Evolutionary conservation across 2,888 invertebrate genomes (phyloP), one percentile per base, ranked within the genome.

Genomic region (Quadroppia sp.): DNA sequence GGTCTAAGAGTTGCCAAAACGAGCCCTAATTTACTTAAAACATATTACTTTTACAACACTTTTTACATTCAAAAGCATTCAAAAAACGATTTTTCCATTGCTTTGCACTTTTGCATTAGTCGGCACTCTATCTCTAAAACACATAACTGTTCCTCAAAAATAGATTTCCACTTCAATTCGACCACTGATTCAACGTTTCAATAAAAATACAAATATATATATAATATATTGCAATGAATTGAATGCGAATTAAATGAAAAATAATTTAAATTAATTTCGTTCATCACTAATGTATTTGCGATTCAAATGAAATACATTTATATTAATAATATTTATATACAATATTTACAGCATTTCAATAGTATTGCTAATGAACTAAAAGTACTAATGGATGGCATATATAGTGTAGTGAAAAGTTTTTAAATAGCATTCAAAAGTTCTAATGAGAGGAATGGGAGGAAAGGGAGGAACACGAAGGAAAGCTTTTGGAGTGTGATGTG

Each of bases 281-380:
- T n/a, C n/a, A n/a, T 59, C 17, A 69, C 23, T 28, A 69, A 69
- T 69, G 69, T 25, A 45, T 42, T 40, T 23, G 1, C 23, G 11
- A 67, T 67, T 20, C 36, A 42, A n/a, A n/a, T n/a, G n/a, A n/a
- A n/a, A n/a, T n/a, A n/a, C n/a, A n/a, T n/a, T n/a, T n/a, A n/a
- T n/a, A n/a, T n/a, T n/a, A n/a, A n/a, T n/a, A n/a, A n/a, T n/a
- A n/a, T n/a, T n/a, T n/a, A n/a, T n/a, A n/a, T n/a, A n/a, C n/a
- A n/a, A n/a, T n/a, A n/a, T n/a, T n/a, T n/a, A n/a, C n/a, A 69
- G 45, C 69, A 15, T 45, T 69, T 69, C 25, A 69, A 69, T 64
- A 20, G 20, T 9, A 32, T 2, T 64, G 9, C 11, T 64, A 64
- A 64, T 64, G 61, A 64, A 36, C n/a, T 64, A 36, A 53, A 20